Evolutionary conservation across 2,888 invertebrate genomes (phyloP), one percentile per base, ranked within the genome.

Genomic region (Hyposoter didymator): DNA sequence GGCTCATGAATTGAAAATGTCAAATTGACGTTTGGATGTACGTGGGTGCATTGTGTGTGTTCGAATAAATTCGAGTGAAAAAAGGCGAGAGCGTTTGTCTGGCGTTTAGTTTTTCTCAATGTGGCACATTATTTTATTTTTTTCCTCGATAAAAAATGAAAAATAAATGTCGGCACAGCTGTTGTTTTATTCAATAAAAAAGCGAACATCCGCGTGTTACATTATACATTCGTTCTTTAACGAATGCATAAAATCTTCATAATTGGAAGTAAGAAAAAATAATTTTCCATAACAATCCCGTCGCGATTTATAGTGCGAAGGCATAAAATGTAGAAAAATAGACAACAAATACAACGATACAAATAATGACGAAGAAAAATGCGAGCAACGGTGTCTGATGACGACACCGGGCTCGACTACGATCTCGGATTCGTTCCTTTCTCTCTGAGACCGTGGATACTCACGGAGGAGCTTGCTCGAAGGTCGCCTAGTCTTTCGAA

Each of bases 401-500:
- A 76, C 80, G 76, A 73, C 55, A 73, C 72, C 49, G 55, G 70
- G 78, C 72, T 82, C 69, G 81, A 52, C 59, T 35, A 59, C 47
- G 64, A 74, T 72, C 80, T 80, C 64, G 55, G 62, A 47, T 52
- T 72, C 22, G 73, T 87, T 87, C 87, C 87, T 87, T 87, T 87
- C 87, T 82, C 87, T 84, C 81, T 55, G 78, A 74, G 74, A 19
- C 17, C 67, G 74, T 19, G 35, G 78, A 75, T 75, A 75, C 47
- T 66, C 39, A 67, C 35, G 73, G 17, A 43, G 55, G 78, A 62
- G 28, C 52, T 70, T 52, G 74, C 78, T 67, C 81, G 87, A 87
- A 87, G 87, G 87, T 79, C 87, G 69, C 73, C 87, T 49, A 35
- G 87, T 88, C 83, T 84, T 70, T 75, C 66, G 80, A 80, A 85